These are phyloP conservation scores for Spilogale gracilis DNA, from an alignment of 2,113 vertebrate genomes.

Conservation along the genomic window DNA sequence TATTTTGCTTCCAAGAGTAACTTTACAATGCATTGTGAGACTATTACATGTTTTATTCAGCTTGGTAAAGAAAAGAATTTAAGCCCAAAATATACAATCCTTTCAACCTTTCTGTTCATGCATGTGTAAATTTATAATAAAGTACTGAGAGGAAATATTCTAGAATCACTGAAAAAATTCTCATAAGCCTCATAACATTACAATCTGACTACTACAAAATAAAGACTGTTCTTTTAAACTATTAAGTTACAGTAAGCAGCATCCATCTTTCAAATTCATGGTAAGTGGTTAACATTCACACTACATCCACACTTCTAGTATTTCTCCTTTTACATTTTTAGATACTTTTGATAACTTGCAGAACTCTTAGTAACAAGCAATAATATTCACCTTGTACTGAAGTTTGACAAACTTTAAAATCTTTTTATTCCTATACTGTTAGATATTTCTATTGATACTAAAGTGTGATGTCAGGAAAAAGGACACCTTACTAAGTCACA, in stretches of 20 bases:
- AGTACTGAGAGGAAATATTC: background rate
- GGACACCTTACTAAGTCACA: background rate
- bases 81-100: background rate
- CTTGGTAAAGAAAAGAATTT: background rate
- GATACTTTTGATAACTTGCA: background rate
- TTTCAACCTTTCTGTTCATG: constrained; percentile 5
- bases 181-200: background rate
- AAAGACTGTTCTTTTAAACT: constrained; percentile 3
- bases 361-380: background rate
- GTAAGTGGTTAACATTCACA: background rate
- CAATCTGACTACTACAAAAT: constrained; percentile 6
- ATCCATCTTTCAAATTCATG: background rate
- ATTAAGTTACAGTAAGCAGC: background rate
- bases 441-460: background rate
- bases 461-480: background rate
- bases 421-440: background rate
- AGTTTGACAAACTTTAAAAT: background rate
- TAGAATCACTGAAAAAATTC: background rate
- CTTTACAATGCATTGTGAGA: background rate
- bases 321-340: background rate
- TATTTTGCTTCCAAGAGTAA: background rate
- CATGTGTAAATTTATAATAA: background rate
- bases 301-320: background rate
- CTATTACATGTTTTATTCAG: background rate
- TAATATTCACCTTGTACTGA: background rate